Conservation (phyloP, 2,888 invertebrate species). For the Ennomos fuscantarius region DNA sequence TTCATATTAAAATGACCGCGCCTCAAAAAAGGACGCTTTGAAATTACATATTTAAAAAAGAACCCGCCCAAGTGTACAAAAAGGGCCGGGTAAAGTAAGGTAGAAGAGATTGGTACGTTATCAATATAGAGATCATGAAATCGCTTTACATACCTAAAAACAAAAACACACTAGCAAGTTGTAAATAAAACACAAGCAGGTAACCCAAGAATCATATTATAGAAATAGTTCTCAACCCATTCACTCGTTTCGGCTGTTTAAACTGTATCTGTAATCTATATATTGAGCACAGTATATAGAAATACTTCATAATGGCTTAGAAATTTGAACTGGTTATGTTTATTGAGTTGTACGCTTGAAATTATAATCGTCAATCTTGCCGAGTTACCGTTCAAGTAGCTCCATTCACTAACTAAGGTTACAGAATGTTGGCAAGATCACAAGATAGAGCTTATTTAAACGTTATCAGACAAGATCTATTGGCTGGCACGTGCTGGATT, state of each 20-base stretch:
- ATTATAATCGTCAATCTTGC: neutral
- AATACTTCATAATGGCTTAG: neutral
- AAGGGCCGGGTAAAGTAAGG: slow-evolving; percentile 24
- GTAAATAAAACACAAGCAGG: neutral
- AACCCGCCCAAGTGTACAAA: slow-evolving; percentile 22
- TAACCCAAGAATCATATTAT: neutral
- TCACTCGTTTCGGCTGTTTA: too few relatives aligned
- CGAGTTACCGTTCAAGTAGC: neutral
- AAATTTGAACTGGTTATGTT: neutral
- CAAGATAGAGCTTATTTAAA: slow-evolving; percentile 3
- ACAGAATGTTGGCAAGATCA: slow-evolving; percentile 3
- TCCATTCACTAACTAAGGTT: neutral
- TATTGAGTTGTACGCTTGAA: too few relatives aligned
- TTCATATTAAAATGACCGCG: slow-evolving; percentile 34
- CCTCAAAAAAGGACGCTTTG: slow-evolving; percentile 35
- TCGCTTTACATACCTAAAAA: neutral
- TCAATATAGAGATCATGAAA: slow-evolving; percentile 12
- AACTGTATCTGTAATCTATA: too few relatives aligned
- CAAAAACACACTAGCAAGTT: neutral
- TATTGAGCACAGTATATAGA: too few relatives aligned
- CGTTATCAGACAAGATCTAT: slow-evolving; percentile 9
- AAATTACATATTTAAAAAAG: slow-evolving; percentile 41
- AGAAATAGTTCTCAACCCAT: neutral
- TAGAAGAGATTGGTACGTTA: slow-evolving; percentile 23
- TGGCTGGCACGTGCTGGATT: neutral